Evolutionary conservation across 2,113 vertebrate species (phyloP).

Genomic region (Carettochelys insculpta): DNA sequence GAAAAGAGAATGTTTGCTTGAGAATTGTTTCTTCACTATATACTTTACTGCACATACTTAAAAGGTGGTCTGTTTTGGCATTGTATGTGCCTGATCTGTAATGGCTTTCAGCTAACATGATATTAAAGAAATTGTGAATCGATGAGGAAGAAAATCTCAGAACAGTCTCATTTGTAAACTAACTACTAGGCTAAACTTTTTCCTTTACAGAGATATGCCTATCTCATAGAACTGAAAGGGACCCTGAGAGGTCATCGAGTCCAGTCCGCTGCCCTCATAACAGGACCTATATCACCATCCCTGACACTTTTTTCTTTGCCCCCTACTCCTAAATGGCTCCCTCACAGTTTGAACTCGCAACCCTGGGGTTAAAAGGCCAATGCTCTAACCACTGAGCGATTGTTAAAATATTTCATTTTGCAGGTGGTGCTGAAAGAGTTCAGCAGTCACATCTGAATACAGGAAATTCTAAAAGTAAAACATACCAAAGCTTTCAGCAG

Average conservation of each 20-base stretch:
- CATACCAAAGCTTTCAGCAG: slow-evolving; percentile 78
- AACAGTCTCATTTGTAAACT: background rate
- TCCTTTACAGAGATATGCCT: no score
- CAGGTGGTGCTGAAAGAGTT: slow-evolving; percentile 47
- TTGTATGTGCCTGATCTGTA: background rate
- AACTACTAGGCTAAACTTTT: background rate
- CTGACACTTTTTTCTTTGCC: no score
- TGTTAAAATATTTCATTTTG: slow-evolving; percentile 28
- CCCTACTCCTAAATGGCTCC: no score
- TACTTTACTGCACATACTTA: background rate
- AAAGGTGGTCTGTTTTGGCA: background rate
- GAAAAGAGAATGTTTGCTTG: background rate
- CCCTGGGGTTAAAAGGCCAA: no score
- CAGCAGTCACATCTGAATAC: slow-evolving; percentile 38
- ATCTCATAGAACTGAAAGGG: no score
- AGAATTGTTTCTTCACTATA: background rate
- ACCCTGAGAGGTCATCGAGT: no score
- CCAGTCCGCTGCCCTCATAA: no score
- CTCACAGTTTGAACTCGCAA: no score
- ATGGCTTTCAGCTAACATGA: background rate
- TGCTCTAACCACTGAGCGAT: no score
- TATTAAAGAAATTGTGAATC: background rate
- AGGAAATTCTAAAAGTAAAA: slow-evolving; percentile 61
- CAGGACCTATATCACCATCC: no score
- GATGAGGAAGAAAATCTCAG: background rate